phyloP scores from a whole-genome alignment of 1,140 invertebrate species.

The Pararge aegeria region DNA sequence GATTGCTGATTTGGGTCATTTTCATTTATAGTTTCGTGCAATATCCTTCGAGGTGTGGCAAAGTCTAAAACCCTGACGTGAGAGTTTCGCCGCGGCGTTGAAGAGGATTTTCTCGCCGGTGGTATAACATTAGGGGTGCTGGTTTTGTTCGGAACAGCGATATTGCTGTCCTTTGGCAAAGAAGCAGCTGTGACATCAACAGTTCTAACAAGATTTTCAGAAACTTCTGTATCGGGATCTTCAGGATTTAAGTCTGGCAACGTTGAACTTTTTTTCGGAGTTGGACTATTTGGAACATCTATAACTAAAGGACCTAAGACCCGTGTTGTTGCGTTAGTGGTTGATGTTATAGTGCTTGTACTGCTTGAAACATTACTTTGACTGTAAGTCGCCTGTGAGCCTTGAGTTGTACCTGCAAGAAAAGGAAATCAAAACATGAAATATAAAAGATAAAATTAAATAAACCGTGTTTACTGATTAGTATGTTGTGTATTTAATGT shows the following conservation, averaged over 20 bases:
- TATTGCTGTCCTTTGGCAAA: slow-evolving; percentile 52
- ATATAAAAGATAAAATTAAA: neutral
- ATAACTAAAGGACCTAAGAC: slow-evolving; percentile 44
- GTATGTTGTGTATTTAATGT: too few species aligned
- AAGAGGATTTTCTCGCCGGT: slow-evolving; percentile 59
- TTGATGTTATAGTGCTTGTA: slow-evolving; percentile 22
- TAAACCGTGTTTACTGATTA: too few species aligned
- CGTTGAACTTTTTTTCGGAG: neutral
- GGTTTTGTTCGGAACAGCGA: slow-evolving; percentile 31
- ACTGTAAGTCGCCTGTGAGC: neutral
- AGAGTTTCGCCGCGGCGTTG: slow-evolving; percentile 62
- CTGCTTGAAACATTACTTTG: slow-evolving; percentile 13
- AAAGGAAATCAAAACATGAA: neutral
- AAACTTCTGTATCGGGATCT: slow-evolving; percentile 15
- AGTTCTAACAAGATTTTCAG: slow-evolving; percentile 46
- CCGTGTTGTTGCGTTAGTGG: slow-evolving; percentile 15
- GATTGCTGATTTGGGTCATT: slow-evolving; percentile 27
- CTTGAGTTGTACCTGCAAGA: slow-evolving; percentile 6
- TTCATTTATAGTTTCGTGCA: slow-evolving; percentile 56
- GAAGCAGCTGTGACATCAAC: slow-evolving; percentile 53
- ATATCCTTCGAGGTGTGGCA: slow-evolving; percentile 61
- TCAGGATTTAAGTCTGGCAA: slow-evolving; percentile 7
- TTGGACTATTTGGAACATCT: slow-evolving; percentile 38
- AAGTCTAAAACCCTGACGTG: slow-evolving; percentile 71
- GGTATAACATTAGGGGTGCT: slow-evolving; percentile 57